Evolutionary conservation across 2,888 invertebrate genomes (phyloP).

Genomic region (Phyllotreta cruciferae): DNA sequence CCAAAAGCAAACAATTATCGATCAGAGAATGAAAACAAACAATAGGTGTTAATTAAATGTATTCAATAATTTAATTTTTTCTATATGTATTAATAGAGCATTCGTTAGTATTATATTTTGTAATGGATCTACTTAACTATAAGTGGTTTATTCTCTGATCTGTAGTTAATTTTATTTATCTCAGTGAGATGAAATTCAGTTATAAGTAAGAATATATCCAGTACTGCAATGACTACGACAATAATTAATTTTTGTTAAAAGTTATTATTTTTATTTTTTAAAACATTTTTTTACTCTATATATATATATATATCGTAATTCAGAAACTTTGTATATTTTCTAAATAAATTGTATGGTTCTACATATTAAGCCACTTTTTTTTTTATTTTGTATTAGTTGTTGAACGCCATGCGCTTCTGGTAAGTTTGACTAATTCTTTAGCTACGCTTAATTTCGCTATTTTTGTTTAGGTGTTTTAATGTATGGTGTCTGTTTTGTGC

Average conservation of each 20-base stretch:
- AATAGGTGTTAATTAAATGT: background rate
- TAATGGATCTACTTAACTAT: background rate
- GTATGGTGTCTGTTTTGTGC: slow-evolving; percentile 20
- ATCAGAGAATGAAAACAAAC: slow-evolving; percentile 7
- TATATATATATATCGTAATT: slow-evolving; percentile 17
- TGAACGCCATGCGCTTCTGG: slow-evolving; percentile 3
- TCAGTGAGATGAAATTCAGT: slow-evolving; percentile 14
- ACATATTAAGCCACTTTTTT: slow-evolving; percentile 15
- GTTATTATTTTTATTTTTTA: slow-evolving; percentile 22
- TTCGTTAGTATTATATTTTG: no score
- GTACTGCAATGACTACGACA: slow-evolving; percentile 23
- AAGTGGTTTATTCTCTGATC: slow-evolving; percentile 14
- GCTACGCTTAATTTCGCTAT: slow-evolving; percentile 12
- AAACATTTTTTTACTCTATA: slow-evolving; percentile 11
- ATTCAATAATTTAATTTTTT: no score
- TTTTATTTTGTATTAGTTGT: slow-evolving; percentile 5
- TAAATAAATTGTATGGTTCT: slow-evolving; percentile 35
- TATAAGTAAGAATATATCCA: background rate
- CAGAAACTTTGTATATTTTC: slow-evolving; percentile 35
- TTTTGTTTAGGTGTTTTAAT: slow-evolving; percentile 19
- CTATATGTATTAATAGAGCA: no score
- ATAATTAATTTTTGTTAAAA: slow-evolving; percentile 24
- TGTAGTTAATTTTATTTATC: slow-evolving; percentile 3
- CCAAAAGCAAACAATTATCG: slow-evolving; percentile 3
- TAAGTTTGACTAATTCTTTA: slow-evolving; percentile 9